These are phyloP conservation scores for Cotesia vestalis DNA, from an alignment of 1,140 invertebrate genomes.

Conservation along the genomic window DNA sequence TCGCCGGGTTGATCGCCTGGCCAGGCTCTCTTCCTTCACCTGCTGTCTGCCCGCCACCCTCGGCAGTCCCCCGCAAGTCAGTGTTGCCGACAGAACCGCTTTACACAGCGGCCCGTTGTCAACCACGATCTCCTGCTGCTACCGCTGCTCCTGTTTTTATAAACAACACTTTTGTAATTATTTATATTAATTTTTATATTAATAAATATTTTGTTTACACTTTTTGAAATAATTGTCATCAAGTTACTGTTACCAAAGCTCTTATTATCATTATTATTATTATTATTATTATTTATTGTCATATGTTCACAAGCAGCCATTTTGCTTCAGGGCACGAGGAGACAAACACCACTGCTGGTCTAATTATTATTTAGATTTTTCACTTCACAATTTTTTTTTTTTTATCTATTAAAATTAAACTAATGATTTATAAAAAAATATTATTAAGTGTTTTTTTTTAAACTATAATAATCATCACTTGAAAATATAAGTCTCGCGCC, in stretches of 20 bases:
- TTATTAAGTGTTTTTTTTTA: too few species aligned
- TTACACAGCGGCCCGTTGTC: conserved; percentile 15
- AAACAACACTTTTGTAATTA: conserved; percentile 27
- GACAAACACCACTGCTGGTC: conserved; percentile 14
- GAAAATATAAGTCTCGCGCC: neutral
- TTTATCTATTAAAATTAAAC: neutral
- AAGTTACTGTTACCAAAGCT: too few species aligned
- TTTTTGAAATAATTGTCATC: too few species aligned
- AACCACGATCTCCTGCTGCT: neutral
- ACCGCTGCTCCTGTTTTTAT: neutral
- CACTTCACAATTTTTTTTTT: neutral
- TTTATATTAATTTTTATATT: neutral
- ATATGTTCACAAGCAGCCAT: conserved; percentile 63
- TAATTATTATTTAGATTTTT: neutral
- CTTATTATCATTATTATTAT: too few species aligned
- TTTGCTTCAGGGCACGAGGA: conserved; percentile 44
- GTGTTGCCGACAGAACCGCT: conserved; percentile 25
- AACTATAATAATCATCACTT: too few species aligned
- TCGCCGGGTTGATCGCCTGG: conserved; percentile 12
- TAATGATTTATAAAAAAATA: too few species aligned
- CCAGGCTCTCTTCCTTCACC: conserved; percentile 10
- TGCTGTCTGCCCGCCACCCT: conserved; percentile 36
- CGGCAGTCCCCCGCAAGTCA: conserved; percentile 30
- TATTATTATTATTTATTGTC: conserved; percentile 51
- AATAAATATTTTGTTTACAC: too few species aligned